These are phyloP conservation scores for Fundulus diaphanus DNA, from an alignment of 2,797 vertebrate genomes.

Conservation along the genomic window DNA sequence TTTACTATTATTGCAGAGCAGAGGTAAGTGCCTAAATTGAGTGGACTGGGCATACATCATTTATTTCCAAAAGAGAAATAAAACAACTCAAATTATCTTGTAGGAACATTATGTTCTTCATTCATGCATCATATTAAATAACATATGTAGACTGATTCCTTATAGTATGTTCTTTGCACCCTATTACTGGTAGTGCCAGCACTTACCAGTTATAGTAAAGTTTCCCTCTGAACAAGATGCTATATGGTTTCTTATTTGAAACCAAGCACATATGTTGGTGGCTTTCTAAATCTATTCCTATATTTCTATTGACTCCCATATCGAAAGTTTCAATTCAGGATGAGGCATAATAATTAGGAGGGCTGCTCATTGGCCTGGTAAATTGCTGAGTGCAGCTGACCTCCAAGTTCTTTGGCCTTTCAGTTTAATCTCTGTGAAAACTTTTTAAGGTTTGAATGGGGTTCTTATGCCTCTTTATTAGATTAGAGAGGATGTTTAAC, in stretches of 20 bases:
- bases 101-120: not conserved
- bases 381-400: conserved; percentile 23
- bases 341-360: not conserved
- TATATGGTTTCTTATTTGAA: not conserved
- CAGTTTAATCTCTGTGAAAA: conserved; percentile 28
- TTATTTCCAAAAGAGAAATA: not conserved
- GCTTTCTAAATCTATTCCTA: not conserved
- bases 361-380: not conserved
- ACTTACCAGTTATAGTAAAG: not conserved
- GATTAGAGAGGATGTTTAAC: conserved; percentile 55
- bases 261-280: not conserved
- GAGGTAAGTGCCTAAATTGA: not conserved
- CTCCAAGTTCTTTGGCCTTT: conserved; percentile 33
- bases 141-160: not conserved
- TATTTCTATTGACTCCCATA: no score
- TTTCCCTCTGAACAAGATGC: not conserved
- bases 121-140: not conserved
- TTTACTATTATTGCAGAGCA: no score
- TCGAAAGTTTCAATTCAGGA: not conserved
- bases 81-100: not conserved
- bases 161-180: no score
- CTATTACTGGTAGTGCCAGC: not conserved
- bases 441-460: conserved; percentile 35
- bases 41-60: not conserved
- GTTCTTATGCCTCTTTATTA: conserved; percentile 40